A percentile compares a stretch with the other conserved stretches of the same genome.
phyloP scores from a whole-genome alignment of 92 coral and sea anemone genomes.

The Porites evermanni region DNA sequence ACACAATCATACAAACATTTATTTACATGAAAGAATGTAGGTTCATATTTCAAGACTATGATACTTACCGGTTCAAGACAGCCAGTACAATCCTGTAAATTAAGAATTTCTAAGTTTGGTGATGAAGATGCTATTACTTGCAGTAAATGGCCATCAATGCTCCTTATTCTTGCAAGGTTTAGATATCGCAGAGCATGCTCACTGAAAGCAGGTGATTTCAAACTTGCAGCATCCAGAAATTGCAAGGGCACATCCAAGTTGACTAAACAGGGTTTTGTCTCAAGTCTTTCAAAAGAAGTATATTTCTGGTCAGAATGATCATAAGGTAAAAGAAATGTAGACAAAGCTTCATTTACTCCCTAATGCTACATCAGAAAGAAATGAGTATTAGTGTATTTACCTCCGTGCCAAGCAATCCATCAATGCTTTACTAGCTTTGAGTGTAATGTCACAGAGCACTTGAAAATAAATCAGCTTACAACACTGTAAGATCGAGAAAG shows the following conservation, averaged over 20 bases:
- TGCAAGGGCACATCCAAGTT: constrained; percentile 11
- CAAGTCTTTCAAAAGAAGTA: neutral
- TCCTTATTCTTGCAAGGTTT: constrained; percentile 8
- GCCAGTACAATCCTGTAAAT: constrained; percentile 22
- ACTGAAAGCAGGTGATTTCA: neutral
- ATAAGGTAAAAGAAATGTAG: constrained; percentile 7
- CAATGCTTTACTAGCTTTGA: constrained; percentile 26
- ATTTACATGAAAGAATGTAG: too few species aligned
- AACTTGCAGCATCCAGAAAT: neutral
- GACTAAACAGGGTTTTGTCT: neutral
- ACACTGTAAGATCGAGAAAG: constrained; percentile 35
- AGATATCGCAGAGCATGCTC: constrained; percentile 20
- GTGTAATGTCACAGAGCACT: constrained; percentile 59
- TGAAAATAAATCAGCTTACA: constrained; percentile 51
- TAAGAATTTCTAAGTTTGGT: constrained; percentile 33
- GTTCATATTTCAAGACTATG: too few species aligned
- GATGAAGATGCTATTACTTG: constrained; percentile 36
- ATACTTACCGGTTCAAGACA: constrained; percentile 31
- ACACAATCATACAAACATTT: too few species aligned
- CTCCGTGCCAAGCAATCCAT: constrained; percentile 29
- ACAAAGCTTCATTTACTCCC: neutral
- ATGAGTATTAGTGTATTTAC: neutral
- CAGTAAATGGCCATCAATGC: constrained; percentile 13
- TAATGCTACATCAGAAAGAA: neutral
- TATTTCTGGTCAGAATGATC: too few species aligned